Evolutionary conservation across 2,888 invertebrate genomes (phyloP).

Genomic region (Trachelus stipa): DNA sequence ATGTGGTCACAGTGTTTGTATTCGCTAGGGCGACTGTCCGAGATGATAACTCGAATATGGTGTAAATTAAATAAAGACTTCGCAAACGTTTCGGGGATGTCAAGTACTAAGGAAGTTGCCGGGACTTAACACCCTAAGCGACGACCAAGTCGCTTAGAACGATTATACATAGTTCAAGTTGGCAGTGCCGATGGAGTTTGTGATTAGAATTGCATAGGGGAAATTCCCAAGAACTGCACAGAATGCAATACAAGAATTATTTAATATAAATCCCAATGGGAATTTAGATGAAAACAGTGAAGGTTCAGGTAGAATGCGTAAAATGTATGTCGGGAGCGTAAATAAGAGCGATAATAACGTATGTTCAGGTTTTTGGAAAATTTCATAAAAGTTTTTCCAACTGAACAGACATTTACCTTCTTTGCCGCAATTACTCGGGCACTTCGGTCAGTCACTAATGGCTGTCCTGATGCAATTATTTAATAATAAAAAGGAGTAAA

Average conservation of each 20-base stretch:
- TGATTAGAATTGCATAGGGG: background rate
- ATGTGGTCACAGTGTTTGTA: background rate
- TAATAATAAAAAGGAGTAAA: background rate
- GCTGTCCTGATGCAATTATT: background rate
- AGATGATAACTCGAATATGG: background rate
- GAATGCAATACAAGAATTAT: background rate
- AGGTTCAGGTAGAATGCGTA: background rate
- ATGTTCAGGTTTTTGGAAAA: background rate
- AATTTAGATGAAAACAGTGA: background rate
- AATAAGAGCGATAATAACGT: background rate
- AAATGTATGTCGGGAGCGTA: background rate
- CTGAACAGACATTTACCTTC: background rate
- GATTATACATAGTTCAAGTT: background rate
- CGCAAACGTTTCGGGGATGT: background rate
- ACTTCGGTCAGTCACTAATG: background rate
- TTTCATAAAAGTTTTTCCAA: background rate
- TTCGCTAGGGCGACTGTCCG: background rate
- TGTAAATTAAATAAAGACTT: background rate
- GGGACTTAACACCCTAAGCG: background rate
- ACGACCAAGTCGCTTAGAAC: background rate
- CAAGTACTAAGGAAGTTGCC: background rate
- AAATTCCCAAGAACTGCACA: background rate
- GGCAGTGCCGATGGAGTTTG: background rate
- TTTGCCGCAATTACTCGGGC: background rate
- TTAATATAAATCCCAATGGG: background rate